These are phyloP conservation scores for Artibeus lituratus DNA, from an alignment of 2,797 vertebrate genomes.

Conservation along the genomic window DNA sequence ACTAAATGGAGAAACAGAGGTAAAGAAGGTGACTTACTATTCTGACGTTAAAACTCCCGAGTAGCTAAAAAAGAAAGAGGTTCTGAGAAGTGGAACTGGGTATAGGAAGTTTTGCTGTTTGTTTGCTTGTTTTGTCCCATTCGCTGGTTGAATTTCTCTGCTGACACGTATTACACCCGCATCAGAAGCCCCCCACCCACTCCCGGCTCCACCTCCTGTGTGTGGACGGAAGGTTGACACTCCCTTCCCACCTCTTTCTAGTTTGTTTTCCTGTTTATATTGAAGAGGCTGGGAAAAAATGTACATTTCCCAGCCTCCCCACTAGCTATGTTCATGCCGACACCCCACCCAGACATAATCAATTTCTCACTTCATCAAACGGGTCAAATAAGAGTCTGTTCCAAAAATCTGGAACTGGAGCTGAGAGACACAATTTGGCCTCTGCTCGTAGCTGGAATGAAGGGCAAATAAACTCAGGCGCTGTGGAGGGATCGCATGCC, in stretches of 20 bases:
- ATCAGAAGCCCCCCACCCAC: background rate
- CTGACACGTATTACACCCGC: too few species aligned
- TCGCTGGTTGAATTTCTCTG: background rate
- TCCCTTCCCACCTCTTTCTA: background rate
- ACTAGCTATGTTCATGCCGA: background rate
- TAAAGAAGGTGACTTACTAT: background rate
- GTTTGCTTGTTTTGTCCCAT: background rate
- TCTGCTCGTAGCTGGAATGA: background rate
- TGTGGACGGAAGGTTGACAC: background rate
- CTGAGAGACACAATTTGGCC: background rate
- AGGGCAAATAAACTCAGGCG: slow-evolving; percentile 3
- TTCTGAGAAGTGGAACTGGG: background rate
- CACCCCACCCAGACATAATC: background rate
- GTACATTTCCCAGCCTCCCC: background rate
- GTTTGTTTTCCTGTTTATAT: background rate
- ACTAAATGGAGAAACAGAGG: background rate
- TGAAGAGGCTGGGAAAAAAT: background rate
- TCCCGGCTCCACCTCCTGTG: background rate
- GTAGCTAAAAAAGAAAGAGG: background rate
- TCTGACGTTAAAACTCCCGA: background rate
- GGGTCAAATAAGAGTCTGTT: background rate
- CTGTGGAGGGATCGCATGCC: background rate
- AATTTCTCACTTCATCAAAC: background rate
- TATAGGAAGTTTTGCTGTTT: background rate
- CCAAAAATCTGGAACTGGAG: background rate